A percentile compares a stretch with the other conserved stretches of the same genome.
Conservation (phyloP, 2,888 invertebrate species). For the Tetanocera ferruginea region DNA sequence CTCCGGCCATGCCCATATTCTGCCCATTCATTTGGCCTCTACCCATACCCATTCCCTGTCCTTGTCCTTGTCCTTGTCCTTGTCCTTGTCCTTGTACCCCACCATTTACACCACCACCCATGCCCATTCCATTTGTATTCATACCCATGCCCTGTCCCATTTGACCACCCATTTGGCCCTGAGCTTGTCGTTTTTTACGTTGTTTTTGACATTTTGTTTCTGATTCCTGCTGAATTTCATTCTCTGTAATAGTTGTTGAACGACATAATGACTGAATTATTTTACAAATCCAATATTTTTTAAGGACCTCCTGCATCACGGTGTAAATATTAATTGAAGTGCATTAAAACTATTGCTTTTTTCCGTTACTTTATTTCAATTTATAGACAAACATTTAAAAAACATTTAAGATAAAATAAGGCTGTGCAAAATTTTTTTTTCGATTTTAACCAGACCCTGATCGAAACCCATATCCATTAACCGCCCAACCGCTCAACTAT, state of each 20-base stretch:
- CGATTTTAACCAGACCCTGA: neutral
- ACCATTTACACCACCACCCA: conserved; percentile 8
- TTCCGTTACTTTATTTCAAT: neutral
- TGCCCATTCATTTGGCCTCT: neutral
- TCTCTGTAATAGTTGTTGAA: conserved; percentile 17
- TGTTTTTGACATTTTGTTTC: neutral
- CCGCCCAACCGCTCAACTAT: conserved; percentile 27
- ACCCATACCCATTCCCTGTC: neutral
- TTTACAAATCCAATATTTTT: too few species aligned
- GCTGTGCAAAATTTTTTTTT: neutral
- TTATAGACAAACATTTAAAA: neutral
- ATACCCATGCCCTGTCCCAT: neutral
- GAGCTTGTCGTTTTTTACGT: neutral
- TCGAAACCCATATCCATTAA: neutral
- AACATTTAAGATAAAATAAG: neutral
- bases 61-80: neutral
- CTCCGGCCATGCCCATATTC: neutral
- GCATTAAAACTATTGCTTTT: too few species aligned
- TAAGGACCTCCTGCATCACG: too few species aligned
- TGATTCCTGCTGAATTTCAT: conserved; percentile 5
- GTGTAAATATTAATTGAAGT: too few species aligned
- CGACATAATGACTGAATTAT: neutral
- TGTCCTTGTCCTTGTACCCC: neutral
- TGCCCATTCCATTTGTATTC: neutral
- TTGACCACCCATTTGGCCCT: neutral